Evolutionary conservation across 2,888 invertebrate species (phyloP).

Genomic region (Panzeria rudis): DNA sequence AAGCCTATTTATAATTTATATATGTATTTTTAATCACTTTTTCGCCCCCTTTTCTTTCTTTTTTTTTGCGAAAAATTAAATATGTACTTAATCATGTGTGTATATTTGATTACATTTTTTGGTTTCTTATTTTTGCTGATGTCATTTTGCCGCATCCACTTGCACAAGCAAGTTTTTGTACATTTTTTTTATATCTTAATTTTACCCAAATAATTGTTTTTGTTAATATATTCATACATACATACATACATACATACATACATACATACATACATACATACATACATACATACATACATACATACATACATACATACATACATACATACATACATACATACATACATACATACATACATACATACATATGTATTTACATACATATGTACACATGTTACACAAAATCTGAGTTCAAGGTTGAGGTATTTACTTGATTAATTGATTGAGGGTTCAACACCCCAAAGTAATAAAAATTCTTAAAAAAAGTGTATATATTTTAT

Average conservation of each 20-base stretch:
- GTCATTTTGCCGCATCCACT: background rate
- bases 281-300: too few relatives aligned
- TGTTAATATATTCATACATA: too few relatives aligned
- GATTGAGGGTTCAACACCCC: background rate
- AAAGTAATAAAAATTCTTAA: background rate
- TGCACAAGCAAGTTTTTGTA: background rate
- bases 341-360: background rate
- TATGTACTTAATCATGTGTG: background rate
- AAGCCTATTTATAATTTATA: too few relatives aligned
- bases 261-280: too few relatives aligned
- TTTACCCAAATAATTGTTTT: background rate
- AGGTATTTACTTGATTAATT: background rate
- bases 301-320: too few relatives aligned
- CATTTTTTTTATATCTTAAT: background rate
- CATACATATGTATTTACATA: too few relatives aligned
- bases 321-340: background rate
- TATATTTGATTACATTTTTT: background rate
- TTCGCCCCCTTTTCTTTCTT: too few relatives aligned
- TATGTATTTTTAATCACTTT: background rate
- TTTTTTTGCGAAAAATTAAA: background rate
- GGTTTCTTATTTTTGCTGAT: background rate
- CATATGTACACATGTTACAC: too few relatives aligned
- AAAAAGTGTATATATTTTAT: background rate
- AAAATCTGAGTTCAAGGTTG: slow-evolving; percentile 1
- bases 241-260: too few relatives aligned